Evolutionary conservation across 1,140 invertebrate species (phyloP), one percentile per base, ranked within the genome.

Genomic region (Eriosoma lanigerum): DNA sequence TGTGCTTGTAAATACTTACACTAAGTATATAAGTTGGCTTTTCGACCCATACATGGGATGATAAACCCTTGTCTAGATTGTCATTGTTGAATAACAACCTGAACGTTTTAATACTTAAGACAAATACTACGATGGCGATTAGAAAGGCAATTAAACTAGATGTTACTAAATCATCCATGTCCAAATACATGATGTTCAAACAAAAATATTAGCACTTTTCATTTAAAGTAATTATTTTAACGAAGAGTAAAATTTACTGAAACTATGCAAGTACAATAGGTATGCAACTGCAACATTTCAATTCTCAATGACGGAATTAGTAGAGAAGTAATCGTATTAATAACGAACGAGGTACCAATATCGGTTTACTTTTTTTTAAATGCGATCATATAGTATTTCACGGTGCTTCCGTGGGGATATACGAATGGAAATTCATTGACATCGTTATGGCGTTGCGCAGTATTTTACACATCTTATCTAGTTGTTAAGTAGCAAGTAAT

Each of bases 121-220:
- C 5, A n/a, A 78, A 78, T 3, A 78, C 75, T 19, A 78, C 38
- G 10, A 29, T 29, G 12, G 75, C 56, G 3, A 62, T 62, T 24
- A 48, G 0, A 62, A 78, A 56, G 19, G 75, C 17, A 48, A 78
- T 78, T 29, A 78, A 10, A 29, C 75, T 78, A 2, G 54, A 78
- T 1, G 21, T 46, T 13, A 78, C 56, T 21, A 78, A 13, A 46
- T 78, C 56, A 19, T 78, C 75, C 17, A n/a, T 52, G 24, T 60
- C 56, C 38, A 60, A 26, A 48, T 29, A 62, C 75, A 78, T 78
- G 21, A 10, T 46, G n/a, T 1, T 15, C 1, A 60, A 9, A 13
- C 13, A 26, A 1, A 60, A 60, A n/a, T 26, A 44, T 15, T 1
- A 21, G 38, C 13, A 32, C 12, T 24, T 13, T 9, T 24, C 5